phyloP scores from a whole-genome alignment of 2,113 vertebrate species.

The Rutilus rutilus region DNA sequence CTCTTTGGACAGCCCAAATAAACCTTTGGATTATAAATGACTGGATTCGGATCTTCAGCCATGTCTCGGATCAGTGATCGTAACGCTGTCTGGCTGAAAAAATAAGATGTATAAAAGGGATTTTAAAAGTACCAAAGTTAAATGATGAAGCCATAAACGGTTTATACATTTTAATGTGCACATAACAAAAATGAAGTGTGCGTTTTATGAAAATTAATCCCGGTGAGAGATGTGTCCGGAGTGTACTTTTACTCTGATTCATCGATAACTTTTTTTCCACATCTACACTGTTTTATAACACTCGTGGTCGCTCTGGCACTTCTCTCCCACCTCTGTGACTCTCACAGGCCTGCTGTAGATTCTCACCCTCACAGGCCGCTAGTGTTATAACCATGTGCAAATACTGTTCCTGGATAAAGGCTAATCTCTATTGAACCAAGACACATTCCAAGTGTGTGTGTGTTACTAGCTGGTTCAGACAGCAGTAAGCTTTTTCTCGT shows the following conservation, averaged over 20 bases:
- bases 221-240: background rate
- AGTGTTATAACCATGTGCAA: constrained; percentile 33
- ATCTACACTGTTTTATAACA: background rate
- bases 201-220: background rate
- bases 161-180: background rate
- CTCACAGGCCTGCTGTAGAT: constrained; percentile 28
- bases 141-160: background rate
- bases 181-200: background rate
- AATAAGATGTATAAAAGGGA: background rate
- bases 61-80: too few relatives aligned
- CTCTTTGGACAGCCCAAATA: too few relatives aligned
- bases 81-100: background rate
- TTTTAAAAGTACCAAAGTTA: background rate
- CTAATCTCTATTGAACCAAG: constrained; percentile 26
- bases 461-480: constrained; percentile 59
- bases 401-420: constrained; percentile 2
- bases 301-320: background rate
- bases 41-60: too few relatives aligned
- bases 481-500: constrained; percentile 65
- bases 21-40: too few relatives aligned
- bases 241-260: constrained; percentile 56
- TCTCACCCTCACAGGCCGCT: background rate
- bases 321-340: constrained; percentile 31
- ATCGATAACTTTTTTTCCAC: constrained; percentile 52
- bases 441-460: constrained; percentile 41